Evolutionary conservation across 2,888 invertebrate genomes (phyloP).

Genomic region (Metallyticus violacea): DNA sequence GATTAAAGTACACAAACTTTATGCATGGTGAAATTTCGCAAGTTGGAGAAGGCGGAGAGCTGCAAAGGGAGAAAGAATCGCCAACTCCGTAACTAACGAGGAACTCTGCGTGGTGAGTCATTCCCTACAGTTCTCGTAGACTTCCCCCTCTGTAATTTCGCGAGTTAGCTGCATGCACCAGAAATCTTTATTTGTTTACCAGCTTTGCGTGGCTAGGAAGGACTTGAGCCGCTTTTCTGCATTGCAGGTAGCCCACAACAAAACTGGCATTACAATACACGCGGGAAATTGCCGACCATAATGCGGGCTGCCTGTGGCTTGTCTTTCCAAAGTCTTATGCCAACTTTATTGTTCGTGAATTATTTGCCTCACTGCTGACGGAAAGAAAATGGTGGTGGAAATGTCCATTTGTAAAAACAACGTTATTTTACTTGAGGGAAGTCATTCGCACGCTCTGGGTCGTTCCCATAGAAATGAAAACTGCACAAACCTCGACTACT

Average conservation of each 20-base stretch:
- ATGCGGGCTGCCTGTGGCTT: not conserved
- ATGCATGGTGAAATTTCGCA: too few species aligned
- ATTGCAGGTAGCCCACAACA: not conserved
- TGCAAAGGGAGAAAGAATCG: too few species aligned
- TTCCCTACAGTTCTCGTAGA: too few species aligned
- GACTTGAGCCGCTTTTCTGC: not conserved
- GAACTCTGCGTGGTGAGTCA: too few species aligned
- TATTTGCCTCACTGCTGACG: not conserved
- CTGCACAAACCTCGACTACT: not conserved
- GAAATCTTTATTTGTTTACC: too few species aligned
- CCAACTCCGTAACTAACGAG: too few species aligned
- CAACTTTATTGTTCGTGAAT: not conserved
- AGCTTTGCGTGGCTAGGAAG: not conserved
- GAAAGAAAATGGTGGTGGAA: not conserved
- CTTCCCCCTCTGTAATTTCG: too few species aligned
- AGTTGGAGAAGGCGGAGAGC: too few species aligned
- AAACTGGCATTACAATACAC: not conserved
- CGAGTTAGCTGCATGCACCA: too few species aligned
- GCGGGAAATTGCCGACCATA: not conserved
- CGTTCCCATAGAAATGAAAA: not conserved
- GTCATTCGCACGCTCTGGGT: not conserved
- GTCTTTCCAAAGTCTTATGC: not conserved
- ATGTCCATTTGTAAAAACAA: not conserved
- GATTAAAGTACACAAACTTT: too few species aligned
- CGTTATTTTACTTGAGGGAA: not conserved